A percentile compares a stretch with the other conserved stretches of the same genome.
Evolutionary conservation across 2,797 vertebrate species (phyloP).

Genomic region (Tangara arthus): DNA sequence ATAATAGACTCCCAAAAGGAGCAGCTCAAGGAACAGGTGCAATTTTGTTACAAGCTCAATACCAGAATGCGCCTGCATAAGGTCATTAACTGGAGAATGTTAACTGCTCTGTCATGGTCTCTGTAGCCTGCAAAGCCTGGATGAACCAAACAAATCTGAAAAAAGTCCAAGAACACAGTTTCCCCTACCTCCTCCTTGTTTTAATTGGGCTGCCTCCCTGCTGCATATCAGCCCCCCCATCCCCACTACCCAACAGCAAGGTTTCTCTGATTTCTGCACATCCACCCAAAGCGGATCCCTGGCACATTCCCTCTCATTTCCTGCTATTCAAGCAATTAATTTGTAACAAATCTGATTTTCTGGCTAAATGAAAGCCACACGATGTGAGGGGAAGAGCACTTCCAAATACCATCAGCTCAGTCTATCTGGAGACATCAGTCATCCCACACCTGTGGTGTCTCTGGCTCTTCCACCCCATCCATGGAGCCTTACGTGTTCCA

Average conservation of each 20-base stretch:
- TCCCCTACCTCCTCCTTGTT: not conserved
- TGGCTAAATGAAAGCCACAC: not conserved
- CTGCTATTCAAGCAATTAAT: not conserved
- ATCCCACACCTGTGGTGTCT: rapidly evolving
- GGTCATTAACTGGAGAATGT: not conserved
- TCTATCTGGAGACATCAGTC: not conserved
- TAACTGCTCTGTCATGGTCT: not conserved
- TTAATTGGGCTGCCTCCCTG: not conserved
- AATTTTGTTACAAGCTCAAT: not conserved
- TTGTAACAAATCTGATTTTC: not conserved
- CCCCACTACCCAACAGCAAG: not conserved
- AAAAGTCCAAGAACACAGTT: not conserved
- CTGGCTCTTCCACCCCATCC: not conserved
- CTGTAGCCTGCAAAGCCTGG: not conserved
- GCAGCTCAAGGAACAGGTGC: conserved; percentile 1
- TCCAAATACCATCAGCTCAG: not conserved
- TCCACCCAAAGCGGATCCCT: not conserved
- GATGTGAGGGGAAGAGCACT: not conserved
- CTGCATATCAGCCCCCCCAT: not conserved
- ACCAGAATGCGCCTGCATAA: not conserved
- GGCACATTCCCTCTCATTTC: not conserved
- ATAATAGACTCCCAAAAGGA: not conserved
- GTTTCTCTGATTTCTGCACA: not conserved
- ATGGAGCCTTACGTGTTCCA: too few species aligned
- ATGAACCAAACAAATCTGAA: not conserved